phyloP scores from a whole-genome alignment of 53 echinoderm and acorn worm genomes.

The Paracentrotus lividus region DNA sequence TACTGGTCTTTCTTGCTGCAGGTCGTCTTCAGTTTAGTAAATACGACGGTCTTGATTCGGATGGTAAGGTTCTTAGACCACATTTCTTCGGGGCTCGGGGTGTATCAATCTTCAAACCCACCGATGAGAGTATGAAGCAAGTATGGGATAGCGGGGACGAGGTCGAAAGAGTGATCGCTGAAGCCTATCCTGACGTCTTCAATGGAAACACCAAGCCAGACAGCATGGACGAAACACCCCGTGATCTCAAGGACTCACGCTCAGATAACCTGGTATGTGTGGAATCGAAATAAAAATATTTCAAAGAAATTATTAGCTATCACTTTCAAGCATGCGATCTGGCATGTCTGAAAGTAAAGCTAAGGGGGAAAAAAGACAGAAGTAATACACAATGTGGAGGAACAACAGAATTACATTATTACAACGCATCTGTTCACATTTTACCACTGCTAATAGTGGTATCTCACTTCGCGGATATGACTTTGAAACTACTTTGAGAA shows the following conservation, averaged over 20 bases:
- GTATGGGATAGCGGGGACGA: slow-evolving; percentile 82
- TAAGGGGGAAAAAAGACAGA: too few relatives aligned
- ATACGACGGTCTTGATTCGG: slow-evolving; percentile 66
- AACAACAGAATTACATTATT: too few relatives aligned
- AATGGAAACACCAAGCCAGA: slow-evolving; percentile 74
- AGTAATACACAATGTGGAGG: too few relatives aligned
- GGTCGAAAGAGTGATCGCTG: slow-evolving; percentile 69
- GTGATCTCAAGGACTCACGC: slow-evolving; percentile 67
- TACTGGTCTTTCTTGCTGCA: background rate
- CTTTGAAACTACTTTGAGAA: too few relatives aligned
- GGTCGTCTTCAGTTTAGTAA: slow-evolving; percentile 78
- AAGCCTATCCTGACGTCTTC: slow-evolving; percentile 73
- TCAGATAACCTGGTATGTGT: slow-evolving; percentile 76
- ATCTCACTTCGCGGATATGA: too few relatives aligned
- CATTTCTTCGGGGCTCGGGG: slow-evolving; percentile 74
- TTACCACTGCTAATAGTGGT: too few relatives aligned
- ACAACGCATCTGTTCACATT: too few relatives aligned
- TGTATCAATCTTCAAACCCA: slow-evolving; percentile 67
- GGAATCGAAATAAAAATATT: too few relatives aligned
- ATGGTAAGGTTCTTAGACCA: slow-evolving; percentile 56
- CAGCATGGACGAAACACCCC: slow-evolving; percentile 37
- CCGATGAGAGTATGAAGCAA: slow-evolving; percentile 41
- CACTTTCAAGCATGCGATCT: too few relatives aligned
- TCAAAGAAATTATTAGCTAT: too few relatives aligned
- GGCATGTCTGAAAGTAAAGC: too few relatives aligned